Evolutionary conservation across 2,888 invertebrate species (phyloP), one percentile per base, ranked within the genome.

Genomic region (Acleris holmiana): DNA sequence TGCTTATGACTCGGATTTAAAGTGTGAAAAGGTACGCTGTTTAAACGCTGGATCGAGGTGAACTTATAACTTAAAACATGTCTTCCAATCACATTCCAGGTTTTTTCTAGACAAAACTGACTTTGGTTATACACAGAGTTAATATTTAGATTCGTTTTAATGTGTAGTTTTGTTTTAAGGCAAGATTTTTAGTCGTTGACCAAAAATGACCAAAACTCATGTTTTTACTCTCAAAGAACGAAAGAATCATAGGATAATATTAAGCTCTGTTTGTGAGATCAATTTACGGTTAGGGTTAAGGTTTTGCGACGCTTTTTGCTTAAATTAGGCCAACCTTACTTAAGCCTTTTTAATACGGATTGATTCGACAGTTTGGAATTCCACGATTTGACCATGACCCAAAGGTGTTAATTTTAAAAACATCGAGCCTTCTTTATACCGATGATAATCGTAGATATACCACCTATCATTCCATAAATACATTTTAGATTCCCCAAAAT

Each of bases 1-100:
- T 81, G 77, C 81, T 82, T 84, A 83, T 80, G 77, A 72, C 84
- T 84, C 85, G 86, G 76, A 47, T 25, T 44, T 44, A 44, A 35
- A 10, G 35, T 44, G 15, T 44, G 44, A 44, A 44, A 44, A 35
- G 35, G 15, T 44, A 44, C 44, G 44, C 44, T 35, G 35, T 35
- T 35, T 10, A 35, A 35, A 35, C 35, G 35, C 35, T 51, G 51
- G 35, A 10, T 8, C 4, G 18, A 17, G 29, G 18, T 18, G 29
- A 18, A 51, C 35, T 51, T 51, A 6, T 35, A 18, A 18, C 8
- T 5, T 29, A 29, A 50, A 15, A 29, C 47, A 51, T 51, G 13
- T 51, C 35, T 35, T 35, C 13, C 48, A 35, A 35, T 13, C 35
- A 35, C 35, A 35, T 35, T 35, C 35, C 35, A 35, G 35, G 13